Evolutionary conservation across 2,797 vertebrate genomes (phyloP), one percentile per base, ranked within the genome.

Genomic region (Enteromius anoplus): DNA sequence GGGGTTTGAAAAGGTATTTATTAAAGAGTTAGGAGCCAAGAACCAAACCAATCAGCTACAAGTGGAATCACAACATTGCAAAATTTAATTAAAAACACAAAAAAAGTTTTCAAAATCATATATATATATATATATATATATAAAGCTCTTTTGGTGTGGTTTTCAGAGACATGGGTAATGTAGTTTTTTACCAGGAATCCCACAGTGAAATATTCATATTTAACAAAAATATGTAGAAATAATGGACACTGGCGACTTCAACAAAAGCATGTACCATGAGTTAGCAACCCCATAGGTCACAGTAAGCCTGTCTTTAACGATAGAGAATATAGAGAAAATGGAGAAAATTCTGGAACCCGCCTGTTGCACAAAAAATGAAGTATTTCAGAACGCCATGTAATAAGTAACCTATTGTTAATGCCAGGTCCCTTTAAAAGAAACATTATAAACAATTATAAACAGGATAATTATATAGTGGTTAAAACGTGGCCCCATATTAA

Each of bases 401-500:
- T 55, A 51, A 26, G 14, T 66, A 80, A 49, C 53, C 53, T 62
- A 62, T 68, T 75, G 45, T 55, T 75, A 29, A 15, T 53, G 29
- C 29, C 29, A 65, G 29, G 14, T 23, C 42, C 9, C 58, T 75
- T 53, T 75, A 55, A 68, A 17, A 47, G 45, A 51, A 37, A 5
- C 60, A 42, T 42, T 40, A 45, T 51, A 55, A 69, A 42, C 40
- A 14, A 14, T 15, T 12, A 42, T 82, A 6, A 21, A 26, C 42
- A 12, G 29, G 34, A 60, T 64, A 15, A 55, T 73, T 55, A 64
- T 47, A 37, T 53, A 47, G n/a, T 53, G 47, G 47, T 26, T 66
- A 29, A 29, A 75, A 75, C 29, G 17, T 70, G 51, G 51, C 81
- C 75, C 65, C 65, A 19, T 21, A 11, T 77, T 60, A 77, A 83